These are phyloP conservation scores for Thaleichthys pacificus DNA, from an alignment of 2,797 vertebrate genomes.

Conservation along the genomic window DNA sequence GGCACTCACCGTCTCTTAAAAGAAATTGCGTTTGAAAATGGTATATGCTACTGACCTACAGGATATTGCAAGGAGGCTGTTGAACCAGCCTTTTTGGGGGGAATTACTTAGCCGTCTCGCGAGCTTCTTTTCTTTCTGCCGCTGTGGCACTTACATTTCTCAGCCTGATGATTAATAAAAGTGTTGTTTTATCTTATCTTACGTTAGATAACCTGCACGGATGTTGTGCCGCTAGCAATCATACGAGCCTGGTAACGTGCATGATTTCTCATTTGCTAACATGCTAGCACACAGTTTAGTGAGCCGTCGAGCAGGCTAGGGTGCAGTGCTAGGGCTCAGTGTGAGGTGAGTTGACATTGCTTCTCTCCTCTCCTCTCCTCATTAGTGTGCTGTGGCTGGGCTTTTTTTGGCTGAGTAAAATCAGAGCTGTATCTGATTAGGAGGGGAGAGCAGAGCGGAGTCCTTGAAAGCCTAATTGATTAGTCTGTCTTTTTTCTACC, in stretches of 20 bases:
- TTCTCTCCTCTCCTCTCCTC: conserved; percentile 41
- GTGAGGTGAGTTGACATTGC: conserved; percentile 36
- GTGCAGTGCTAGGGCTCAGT: background rate
- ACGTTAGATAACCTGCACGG: too few relatives aligned
- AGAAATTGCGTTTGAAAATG: background rate
- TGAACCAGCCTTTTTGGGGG: too few relatives aligned
- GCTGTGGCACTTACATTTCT: too few relatives aligned
- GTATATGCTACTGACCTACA: background rate
- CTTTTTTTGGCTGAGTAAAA: conserved; percentile 48
- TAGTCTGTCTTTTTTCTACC: conserved; percentile 51
- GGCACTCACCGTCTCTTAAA: conserved; percentile 16
- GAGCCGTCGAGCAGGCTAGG: background rate
- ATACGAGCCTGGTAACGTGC: too few relatives aligned
- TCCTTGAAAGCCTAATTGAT: conserved; percentile 72
- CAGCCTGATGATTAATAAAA: too few relatives aligned
- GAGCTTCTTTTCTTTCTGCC: too few relatives aligned
- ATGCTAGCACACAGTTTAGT: background rate
- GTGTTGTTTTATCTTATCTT: too few relatives aligned
- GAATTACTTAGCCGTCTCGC: too few relatives aligned
- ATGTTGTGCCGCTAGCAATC: too few relatives aligned
- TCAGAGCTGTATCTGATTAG: conserved; percentile 67
- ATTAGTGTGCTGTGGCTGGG: conserved; percentile 40
- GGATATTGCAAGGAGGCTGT: too few relatives aligned
- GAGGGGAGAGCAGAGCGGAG: conserved; percentile 50
- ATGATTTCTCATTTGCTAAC: background rate